phyloP scores from a whole-genome alignment of 1,140 invertebrate genomes.

The Centruroides vittatus region DNA sequence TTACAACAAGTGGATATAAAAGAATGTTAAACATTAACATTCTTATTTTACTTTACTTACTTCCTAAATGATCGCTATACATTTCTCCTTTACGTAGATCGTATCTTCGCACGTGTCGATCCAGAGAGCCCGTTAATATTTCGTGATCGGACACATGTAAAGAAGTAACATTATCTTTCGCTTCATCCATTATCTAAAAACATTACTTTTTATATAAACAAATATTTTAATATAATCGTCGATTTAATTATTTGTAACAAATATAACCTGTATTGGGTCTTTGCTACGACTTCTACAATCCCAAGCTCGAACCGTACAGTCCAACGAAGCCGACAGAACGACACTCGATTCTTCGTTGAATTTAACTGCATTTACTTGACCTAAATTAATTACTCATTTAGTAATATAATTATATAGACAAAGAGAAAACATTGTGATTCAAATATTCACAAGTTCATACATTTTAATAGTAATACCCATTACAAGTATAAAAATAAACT shows the following conservation, averaged over 20 bases:
- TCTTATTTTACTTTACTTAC: slow-evolving; percentile 29
- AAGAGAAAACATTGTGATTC: no score
- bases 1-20: no score
- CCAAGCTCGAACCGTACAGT: slow-evolving; percentile 83
- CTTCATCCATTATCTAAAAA: slow-evolving; percentile 58
- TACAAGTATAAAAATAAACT: no score
- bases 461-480: no score
- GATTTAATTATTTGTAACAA: slow-evolving; percentile 1
- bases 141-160: slow-evolving; percentile 74
- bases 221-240: neutral
- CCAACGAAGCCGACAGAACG: slow-evolving; percentile 75
- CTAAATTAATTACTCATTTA: slow-evolving; percentile 19
- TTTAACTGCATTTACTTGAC: slow-evolving; percentile 66
- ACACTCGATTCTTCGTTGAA: slow-evolving; percentile 92
- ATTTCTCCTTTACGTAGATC: slow-evolving; percentile 76
- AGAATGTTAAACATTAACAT: no score
- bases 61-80: slow-evolving; percentile 68
- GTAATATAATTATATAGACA: no score
- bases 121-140: slow-evolving; percentile 80
- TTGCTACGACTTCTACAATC: slow-evolving; percentile 53
- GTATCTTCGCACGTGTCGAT: slow-evolving; percentile 71
- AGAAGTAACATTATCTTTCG: slow-evolving; percentile 81
- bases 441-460: no score
- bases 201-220: neutral
- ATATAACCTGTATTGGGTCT: slow-evolving; percentile 54